These are phyloP conservation scores for Brotula barbata DNA, from an alignment of 2,797 vertebrate genomes.

Conservation along the genomic window DNA sequence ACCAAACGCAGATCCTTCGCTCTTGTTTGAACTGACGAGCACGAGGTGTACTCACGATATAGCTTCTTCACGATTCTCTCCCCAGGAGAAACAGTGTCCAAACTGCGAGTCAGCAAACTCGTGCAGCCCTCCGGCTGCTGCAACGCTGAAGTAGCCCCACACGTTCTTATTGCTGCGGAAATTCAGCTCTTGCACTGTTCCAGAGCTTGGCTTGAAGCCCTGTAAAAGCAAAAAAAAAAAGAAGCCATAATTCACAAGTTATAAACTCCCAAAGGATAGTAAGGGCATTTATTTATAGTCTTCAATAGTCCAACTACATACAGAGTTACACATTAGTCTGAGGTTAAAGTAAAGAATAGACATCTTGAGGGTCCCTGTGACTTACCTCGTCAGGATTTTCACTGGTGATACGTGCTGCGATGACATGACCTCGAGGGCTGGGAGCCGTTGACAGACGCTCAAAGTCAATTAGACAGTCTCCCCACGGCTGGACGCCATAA, in stretches of 20 bases:
- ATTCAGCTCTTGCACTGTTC: slow-evolving; percentile 97
- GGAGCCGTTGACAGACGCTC: slow-evolving; percentile 88
- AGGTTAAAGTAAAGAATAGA: too few species aligned
- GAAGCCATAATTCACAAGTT: too few species aligned
- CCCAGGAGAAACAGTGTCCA: slow-evolving; percentile 99
- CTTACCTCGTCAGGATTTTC: slow-evolving; percentile 98
- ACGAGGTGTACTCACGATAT: slow-evolving; percentile 89
- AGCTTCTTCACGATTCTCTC: slow-evolving; percentile 98
- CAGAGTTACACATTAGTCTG: not conserved
- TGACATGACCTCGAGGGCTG: slow-evolving; percentile 93
- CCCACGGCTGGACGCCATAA: slow-evolving; percentile 87
- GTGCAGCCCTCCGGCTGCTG: slow-evolving; percentile 97
- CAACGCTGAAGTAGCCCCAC: slow-evolving; percentile 99
- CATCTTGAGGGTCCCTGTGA: too few species aligned
- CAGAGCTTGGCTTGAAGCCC: slow-evolving; percentile 99
- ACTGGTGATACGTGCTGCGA: slow-evolving; percentile 98
- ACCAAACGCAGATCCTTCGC: too few species aligned
- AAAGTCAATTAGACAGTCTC: slow-evolving; percentile 91
- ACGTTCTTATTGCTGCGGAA: slow-evolving; percentile 99
- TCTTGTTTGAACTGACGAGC: too few species aligned
- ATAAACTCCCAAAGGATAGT: not conserved
- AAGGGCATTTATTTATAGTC: not conserved
- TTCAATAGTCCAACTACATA: not conserved
- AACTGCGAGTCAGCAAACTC: slow-evolving; percentile 99
- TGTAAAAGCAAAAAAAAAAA: too few species aligned